Evolutionary conservation across 2,113 vertebrate genomes (phyloP).

Genomic region (Actenoides hombroni): DNA sequence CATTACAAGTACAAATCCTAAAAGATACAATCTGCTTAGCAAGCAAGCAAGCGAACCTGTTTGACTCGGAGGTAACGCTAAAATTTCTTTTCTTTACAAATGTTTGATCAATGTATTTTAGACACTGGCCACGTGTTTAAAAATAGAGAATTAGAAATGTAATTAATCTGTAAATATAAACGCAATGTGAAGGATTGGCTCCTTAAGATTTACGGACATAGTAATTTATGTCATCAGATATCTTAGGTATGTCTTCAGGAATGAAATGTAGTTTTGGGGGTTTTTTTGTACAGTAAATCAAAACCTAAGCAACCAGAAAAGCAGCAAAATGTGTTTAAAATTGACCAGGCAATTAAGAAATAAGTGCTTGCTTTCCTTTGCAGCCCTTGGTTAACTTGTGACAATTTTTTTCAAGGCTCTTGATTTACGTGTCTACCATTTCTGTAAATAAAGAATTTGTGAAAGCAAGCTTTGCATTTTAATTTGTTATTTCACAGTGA

Average conservation of each 20-base stretch:
- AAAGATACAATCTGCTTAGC: slow-evolving; percentile 10
- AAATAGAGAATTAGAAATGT: not conserved
- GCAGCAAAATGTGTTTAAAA: not conserved
- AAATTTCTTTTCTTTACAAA: not conserved
- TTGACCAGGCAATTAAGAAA: not conserved
- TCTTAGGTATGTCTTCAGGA: not conserved
- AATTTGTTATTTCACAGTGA: not conserved
- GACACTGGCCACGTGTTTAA: not conserved
- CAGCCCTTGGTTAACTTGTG: not conserved
- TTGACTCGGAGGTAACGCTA: slow-evolving; percentile 68
- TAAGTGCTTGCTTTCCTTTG: not conserved
- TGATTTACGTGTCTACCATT: not conserved
- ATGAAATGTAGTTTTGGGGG: not conserved
- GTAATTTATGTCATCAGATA: not conserved
- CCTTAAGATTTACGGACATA: not conserved
- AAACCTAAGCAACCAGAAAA: not conserved
- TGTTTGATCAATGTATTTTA: not conserved
- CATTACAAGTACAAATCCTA: slow-evolving; percentile 54
- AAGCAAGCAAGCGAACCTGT: slow-evolving; percentile 18
- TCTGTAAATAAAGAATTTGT: not conserved
- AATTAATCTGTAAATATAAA: slow-evolving; percentile 9
- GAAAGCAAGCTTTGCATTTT: not conserved
- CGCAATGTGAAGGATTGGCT: not conserved
- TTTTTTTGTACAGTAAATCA: not conserved
- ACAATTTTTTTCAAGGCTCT: not conserved